Conservation (phyloP, 1,140 invertebrate species). For the Popillia japonica region DNA sequence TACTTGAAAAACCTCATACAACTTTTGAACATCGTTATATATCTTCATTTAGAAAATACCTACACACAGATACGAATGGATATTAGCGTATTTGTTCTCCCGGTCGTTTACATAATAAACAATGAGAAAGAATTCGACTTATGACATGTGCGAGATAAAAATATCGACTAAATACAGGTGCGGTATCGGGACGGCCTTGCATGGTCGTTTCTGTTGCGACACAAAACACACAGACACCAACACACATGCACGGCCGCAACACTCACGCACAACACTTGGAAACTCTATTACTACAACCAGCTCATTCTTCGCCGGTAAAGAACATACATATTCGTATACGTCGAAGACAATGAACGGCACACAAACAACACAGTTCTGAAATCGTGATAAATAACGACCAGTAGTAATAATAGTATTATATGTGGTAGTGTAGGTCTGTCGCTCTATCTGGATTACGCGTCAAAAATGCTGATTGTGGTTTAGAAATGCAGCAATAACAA, state of each 20-base stretch:
- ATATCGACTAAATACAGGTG: conserved; percentile 36
- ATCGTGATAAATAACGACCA: too few relatives aligned
- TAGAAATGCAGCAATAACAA: background rate
- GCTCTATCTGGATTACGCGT: too few relatives aligned
- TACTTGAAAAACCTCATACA: background rate
- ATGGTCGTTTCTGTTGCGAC: conserved; percentile 30
- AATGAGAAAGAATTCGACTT: conserved; percentile 34
- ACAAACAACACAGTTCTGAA: too few relatives aligned
- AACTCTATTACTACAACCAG: background rate
- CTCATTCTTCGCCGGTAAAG: background rate
- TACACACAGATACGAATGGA: background rate
- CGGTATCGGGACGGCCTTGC: conserved; percentile 36
- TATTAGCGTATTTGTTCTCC: conserved; percentile 26
- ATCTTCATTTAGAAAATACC: background rate
- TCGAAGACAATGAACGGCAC: background rate
- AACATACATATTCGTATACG: background rate
- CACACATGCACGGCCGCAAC: background rate
- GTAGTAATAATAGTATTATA: too few relatives aligned
- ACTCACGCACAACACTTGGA: background rate
- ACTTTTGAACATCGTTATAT: background rate
- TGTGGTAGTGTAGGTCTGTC: too few relatives aligned
- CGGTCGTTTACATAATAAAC: conserved; percentile 34
- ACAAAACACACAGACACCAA: conserved; percentile 4
- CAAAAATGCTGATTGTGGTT: background rate
- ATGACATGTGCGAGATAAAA: conserved; percentile 38